Percentiles rank a stretch among this genome's conserved stretches.
Conservation (phyloP, 2,113 vertebrate species). For the Elaphurus davidianus region DNA sequence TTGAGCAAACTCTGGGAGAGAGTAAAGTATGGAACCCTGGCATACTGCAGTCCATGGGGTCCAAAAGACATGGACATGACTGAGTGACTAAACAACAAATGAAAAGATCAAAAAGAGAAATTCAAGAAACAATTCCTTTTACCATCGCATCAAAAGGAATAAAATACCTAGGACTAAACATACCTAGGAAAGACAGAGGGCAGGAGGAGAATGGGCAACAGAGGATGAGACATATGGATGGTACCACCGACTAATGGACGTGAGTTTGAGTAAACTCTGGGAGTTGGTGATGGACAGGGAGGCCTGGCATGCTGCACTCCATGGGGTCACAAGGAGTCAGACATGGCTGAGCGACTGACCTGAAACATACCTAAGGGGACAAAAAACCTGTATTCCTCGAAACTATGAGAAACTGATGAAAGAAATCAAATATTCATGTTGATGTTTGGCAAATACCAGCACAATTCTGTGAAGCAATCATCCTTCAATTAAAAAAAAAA, state of each 20-base stretch:
- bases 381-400: background rate
- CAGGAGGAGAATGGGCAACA: background rate
- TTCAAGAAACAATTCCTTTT: background rate
- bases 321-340: background rate
- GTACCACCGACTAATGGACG: background rate
- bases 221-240: background rate
- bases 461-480: background rate
- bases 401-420: background rate
- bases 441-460: background rate
- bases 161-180: background rate
- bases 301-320: background rate
- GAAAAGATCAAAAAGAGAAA: background rate
- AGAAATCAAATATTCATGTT: background rate
- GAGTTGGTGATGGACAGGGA: background rate
- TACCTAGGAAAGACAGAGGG: background rate
- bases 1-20: background rate
- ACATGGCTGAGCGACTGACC: background rate
- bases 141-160: background rate
- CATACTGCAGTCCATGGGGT: background rate
- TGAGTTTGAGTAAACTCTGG: background rate
- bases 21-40: background rate
- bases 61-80: background rate
- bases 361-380: background rate
- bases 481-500: background rate
- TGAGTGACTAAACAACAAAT: background rate